Evolutionary conservation across 2,888 invertebrate species (phyloP).

Genomic region (Desoria tigrina): DNA sequence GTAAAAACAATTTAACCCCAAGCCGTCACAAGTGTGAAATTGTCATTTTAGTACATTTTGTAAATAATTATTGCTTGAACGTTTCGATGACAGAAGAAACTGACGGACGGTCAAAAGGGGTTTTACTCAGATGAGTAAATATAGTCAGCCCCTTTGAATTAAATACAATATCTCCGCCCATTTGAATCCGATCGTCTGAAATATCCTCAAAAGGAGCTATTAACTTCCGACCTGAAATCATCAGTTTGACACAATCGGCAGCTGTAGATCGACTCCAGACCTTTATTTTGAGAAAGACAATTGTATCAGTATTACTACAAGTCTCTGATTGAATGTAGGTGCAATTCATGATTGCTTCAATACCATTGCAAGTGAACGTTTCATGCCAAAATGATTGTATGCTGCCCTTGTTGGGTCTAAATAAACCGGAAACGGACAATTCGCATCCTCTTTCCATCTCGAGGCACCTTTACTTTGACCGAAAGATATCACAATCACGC

Average conservation of each 20-base stretch:
- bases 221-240: conserved; percentile 33
- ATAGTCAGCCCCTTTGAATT: conserved; percentile 28
- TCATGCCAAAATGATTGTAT: conserved; percentile 50
- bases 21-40: neutral
- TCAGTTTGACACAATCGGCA: conserved; percentile 41
- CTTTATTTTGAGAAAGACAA: conserved; percentile 13
- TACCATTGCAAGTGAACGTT: conserved; percentile 35
- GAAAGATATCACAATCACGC: conserved; percentile 54
- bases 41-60: neutral
- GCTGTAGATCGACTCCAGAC: conserved; percentile 46
- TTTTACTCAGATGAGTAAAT: conserved; percentile 42
- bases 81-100: neutral
- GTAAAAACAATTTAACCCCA: neutral
- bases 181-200: conserved; percentile 53
- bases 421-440: conserved; percentile 49
- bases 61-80: neutral
- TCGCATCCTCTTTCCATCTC: conserved; percentile 52
- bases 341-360: too few species aligned
- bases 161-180: conserved; percentile 54
- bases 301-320: neutral
- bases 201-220: conserved; percentile 44
- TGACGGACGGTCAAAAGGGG: conserved; percentile 47
- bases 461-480: conserved; percentile 50
- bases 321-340: too few species aligned
- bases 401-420: conserved; percentile 45